These are phyloP conservation scores for Anguilla rostrata DNA, from an alignment of 2,113 vertebrate genomes.

Conservation along the genomic window DNA sequence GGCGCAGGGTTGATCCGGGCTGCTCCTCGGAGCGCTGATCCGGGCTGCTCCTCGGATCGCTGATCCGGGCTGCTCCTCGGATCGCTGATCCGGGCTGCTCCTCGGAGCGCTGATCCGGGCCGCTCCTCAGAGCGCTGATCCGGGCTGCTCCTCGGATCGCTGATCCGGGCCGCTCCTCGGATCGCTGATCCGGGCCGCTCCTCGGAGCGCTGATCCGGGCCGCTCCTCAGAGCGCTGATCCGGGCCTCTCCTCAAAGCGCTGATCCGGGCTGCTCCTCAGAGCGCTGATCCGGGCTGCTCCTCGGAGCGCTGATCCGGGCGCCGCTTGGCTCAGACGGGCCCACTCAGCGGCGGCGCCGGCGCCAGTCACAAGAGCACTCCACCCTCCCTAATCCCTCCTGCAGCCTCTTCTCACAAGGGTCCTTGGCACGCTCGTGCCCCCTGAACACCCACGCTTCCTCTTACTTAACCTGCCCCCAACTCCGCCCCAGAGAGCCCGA, in stretches of 20 bases:
- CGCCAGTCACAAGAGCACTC: background rate
- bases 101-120: no score
- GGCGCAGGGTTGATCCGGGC: background rate
- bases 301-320: background rate
- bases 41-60: background rate
- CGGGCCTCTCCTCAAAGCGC: background rate
- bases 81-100: no score
- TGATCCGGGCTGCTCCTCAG: background rate
- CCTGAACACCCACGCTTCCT: constrained; percentile 10
- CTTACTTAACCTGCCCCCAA: background rate
- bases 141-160: background rate
- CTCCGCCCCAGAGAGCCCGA: background rate
- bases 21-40: background rate
- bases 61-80: no score
- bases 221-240: no score
- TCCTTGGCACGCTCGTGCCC: background rate
- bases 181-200: background rate
- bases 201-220: background rate
- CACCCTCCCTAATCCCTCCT: background rate
- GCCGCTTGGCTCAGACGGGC: background rate
- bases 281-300: background rate
- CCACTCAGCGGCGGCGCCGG: background rate
- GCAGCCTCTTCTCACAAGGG: background rate
- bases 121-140: background rate
- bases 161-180: background rate